Percentiles rank a stretch among this genome's conserved stretches.
Evolutionary conservation across 2,797 vertebrate genomes (phyloP).

Genomic region (Uromys caudimaculatus): DNA sequence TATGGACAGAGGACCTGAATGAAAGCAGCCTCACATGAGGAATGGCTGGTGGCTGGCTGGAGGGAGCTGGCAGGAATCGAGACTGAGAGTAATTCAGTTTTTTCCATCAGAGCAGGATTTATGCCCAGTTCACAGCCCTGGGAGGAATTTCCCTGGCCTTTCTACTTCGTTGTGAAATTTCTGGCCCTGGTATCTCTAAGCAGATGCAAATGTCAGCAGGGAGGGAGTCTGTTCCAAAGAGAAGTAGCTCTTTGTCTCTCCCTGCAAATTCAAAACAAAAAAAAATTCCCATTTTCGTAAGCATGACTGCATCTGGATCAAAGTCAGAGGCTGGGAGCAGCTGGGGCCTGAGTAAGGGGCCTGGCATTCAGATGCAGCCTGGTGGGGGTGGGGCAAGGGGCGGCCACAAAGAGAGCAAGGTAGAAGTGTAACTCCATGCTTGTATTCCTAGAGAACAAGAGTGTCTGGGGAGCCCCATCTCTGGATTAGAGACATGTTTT

Average conservation of each 20-base stretch:
- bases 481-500: background rate
- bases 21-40: background rate
- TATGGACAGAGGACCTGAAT: background rate
- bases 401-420: background rate
- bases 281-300: constrained; percentile 42
- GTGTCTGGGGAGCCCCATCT: background rate
- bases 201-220: constrained; percentile 57
- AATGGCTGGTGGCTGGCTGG: background rate
- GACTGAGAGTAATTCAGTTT: background rate
- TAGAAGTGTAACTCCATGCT: background rate
- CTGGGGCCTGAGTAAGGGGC: background rate
- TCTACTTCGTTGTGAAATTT: constrained; percentile 28
- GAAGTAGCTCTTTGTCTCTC: constrained; percentile 57
- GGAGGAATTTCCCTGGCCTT: constrained; percentile 43
- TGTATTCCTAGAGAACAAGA: accelerated
- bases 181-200: background rate
- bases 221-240: background rate
- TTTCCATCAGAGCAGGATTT: background rate
- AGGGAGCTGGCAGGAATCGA: background rate
- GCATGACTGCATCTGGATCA: constrained; percentile 18
- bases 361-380: background rate
- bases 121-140: background rate
- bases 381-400: background rate
- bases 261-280: background rate
- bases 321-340: background rate